Conservation (phyloP, 2,113 vertebrate genomes). For the Lamprotornis superbus region DNA sequence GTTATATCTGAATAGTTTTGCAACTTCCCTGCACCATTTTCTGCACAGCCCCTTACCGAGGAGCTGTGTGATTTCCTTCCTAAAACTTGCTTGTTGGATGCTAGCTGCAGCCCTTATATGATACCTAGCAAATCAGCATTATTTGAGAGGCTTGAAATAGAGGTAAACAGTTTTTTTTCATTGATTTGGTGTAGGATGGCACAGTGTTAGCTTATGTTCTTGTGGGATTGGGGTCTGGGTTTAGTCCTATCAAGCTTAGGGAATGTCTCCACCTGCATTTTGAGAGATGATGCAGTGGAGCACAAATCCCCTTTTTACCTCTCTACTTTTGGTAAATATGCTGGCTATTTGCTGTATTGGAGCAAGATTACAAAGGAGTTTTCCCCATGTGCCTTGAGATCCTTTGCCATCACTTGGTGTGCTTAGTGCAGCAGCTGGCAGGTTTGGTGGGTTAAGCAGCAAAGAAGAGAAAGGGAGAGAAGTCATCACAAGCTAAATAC, state of each 20-base stretch:
- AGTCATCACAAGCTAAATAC: background rate
- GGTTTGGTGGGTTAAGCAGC: background rate
- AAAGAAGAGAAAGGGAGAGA: background rate
- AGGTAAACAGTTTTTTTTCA: background rate
- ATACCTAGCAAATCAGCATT: background rate
- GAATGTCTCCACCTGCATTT: background rate
- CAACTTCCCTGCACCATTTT: background rate
- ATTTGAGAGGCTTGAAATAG: background rate
- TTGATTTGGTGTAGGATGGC: background rate
- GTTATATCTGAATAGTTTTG: background rate
- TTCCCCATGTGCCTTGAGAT: background rate
- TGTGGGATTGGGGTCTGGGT: background rate
- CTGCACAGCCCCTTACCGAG: background rate
- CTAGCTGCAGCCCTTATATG: background rate
- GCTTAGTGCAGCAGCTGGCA: background rate
- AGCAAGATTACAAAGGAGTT: background rate
- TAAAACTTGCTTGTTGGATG: background rate
- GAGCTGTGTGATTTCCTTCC: background rate
- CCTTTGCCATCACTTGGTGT: background rate
- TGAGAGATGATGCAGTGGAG: background rate
- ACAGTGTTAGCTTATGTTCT: background rate
- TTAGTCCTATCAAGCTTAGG: background rate
- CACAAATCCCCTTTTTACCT: background rate
- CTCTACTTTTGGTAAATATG: background rate
- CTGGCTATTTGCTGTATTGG: background rate